Base-by-base conservation (phyloP, 2,797 vertebrate species). In the Botia almorhae region DNA sequence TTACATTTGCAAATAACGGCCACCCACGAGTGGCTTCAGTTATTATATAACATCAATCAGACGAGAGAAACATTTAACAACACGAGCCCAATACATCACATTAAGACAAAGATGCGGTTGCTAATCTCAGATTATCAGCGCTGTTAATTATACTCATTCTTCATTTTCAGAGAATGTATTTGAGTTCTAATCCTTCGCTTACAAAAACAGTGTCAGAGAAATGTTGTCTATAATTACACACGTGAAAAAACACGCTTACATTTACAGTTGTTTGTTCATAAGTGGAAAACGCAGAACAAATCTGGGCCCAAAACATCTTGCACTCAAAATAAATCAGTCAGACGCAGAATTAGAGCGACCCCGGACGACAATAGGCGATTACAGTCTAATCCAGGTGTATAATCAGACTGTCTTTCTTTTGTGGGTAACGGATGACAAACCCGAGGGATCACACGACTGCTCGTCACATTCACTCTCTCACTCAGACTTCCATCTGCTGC, bases 51-150 rank as follows among this genome's bases (percentile, higher is more conserved):
- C 71, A 68, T 76, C 72, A 74, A 75, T 84, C 85, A 36, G 50
- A 75, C 19, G 73, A 56, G 53, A 51, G 43, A 70, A 33, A 65
- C 55, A 33, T 76, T 46, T 56, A 67, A 70, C 43, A 11, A 53
- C 70, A 39, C 69, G 33, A 56, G 65, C 76, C 74, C 21, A 67
- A 46, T 55, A 74, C 81, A 69, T 81, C 61, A 71, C 23, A 55
- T 72, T 63, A 58, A 51, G 2, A 36, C 56, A 74, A 77, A 65
- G 46, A 58, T 4, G 17, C 26, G 7, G 23, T 58, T 19, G 36
- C 65, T 81, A 81, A 81, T 83, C 81, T 83, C 75, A 78, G 81
- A 85, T 85, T 79, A 85, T 74, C 21, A 55, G 51, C 23, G 65
- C 55, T 83, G 84, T 71, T 26, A 53, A 74, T 83, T 81, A 75